phyloP scores from a whole-genome alignment of 2,113 vertebrate species.

The Pontoporia blainvillei region DNA sequence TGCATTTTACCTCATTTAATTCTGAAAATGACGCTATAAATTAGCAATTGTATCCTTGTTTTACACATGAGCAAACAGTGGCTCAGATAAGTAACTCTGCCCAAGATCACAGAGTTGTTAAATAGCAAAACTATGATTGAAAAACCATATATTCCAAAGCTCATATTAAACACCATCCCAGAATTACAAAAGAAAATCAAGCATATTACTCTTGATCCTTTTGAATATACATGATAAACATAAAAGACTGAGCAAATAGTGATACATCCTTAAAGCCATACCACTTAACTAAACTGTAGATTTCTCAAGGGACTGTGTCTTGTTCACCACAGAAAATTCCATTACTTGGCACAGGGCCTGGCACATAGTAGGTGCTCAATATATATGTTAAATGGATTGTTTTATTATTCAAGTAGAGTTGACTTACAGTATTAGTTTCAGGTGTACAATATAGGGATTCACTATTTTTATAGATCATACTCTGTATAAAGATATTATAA shows the following conservation, averaged over 20 bases:
- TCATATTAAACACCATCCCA: neutral
- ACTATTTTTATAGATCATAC: neutral
- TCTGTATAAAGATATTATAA: neutral
- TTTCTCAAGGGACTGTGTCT: neutral
- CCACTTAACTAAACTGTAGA: neutral
- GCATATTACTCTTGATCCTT: neutral
- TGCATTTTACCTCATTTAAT: neutral
- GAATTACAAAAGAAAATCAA: slow-evolving; percentile 7
- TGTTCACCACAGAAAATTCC: neutral
- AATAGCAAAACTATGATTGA: slow-evolving; percentile 7
- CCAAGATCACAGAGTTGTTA: neutral
- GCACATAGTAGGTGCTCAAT: neutral
- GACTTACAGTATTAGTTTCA: neutral
- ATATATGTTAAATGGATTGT: neutral
- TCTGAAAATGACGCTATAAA: neutral
- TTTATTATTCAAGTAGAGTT: neutral
- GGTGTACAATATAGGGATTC: neutral
- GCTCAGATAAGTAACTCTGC: neutral
- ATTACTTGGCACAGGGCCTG: neutral
- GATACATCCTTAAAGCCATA: neutral
- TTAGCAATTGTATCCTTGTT: neutral
- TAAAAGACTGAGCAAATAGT: neutral
- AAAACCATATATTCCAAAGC: neutral
- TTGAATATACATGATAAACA: neutral
- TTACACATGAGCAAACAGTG: neutral